Base-by-base conservation (phyloP, 2,797 vertebrate species). In the Trachurus trachurus region DNA sequence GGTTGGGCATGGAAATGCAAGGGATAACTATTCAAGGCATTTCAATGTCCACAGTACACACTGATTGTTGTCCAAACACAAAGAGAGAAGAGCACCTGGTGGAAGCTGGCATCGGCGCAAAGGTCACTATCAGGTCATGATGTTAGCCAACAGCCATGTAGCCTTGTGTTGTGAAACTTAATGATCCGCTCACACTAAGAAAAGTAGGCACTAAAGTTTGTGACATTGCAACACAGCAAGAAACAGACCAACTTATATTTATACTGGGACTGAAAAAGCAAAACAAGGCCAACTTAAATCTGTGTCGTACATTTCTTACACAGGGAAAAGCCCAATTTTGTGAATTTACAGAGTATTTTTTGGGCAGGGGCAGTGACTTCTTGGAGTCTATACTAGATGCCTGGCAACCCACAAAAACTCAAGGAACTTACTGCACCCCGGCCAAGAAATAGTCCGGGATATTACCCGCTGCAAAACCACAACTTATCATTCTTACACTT, bases 51-150 rank as follows among this genome's bases (percentile, higher is more conserved):
- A 54, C 13, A 37, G 59, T 44, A 57, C 22, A 62, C 71, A 49
- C 45, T 16, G 53, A 71, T n/a, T 80, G 70, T 72, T 85, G 69
- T 74, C 44, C 62, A 63, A 88, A 85, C 62, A 74, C 81, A 86
- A 81, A 89, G 50, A 71, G 37, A 58, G 63, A 71, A 56, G 54
- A 65, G 79, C 29, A 53, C 76, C 49, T 66, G 62, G 76, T 53
- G 59, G 64, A 74, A 77, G 60, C 57, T 66, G 78, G 73, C 45
- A 42, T 26, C 1, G 63, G 50, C 57, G 12, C 59, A 19, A 37
- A 70, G 80, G 73, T 88, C 89, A 73, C 37, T 37, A 1, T 2
- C 40, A 52, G 81, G 82, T 77, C 83, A 68, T 31, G 45, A 50
- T 37, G 19, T 40, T 42, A 61, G 59, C 13, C 5, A 50, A 61